These are phyloP conservation scores for Limanda limanda DNA, from an alignment of 2,113 vertebrate species.

Conservation along the genomic window DNA sequence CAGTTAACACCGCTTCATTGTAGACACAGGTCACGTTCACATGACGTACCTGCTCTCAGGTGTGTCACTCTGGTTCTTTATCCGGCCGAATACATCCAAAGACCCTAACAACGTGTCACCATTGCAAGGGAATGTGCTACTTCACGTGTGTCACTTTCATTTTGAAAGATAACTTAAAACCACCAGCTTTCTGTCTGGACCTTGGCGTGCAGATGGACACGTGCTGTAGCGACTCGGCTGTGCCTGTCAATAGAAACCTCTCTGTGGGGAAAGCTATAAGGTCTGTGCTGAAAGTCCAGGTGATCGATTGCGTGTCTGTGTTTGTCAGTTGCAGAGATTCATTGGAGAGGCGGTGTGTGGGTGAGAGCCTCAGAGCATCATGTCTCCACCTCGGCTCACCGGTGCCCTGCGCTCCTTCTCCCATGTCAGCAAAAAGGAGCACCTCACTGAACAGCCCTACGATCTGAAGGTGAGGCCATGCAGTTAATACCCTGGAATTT, in stretches of 20 bases:
- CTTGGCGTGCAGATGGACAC: not conserved
- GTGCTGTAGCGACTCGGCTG: not conserved
- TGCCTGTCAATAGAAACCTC: not conserved
- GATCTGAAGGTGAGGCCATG: constrained; percentile 88
- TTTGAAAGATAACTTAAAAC: not conserved
- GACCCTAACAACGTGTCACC: no score
- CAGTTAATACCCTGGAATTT: no score
- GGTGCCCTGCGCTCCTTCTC: constrained; percentile 96
- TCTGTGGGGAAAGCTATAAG: not conserved
- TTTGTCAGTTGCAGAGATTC: not conserved
- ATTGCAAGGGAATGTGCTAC: not conserved
- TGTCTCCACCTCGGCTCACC: constrained; percentile 96
- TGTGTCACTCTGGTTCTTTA: not conserved
- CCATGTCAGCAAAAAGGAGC: constrained; percentile 93
- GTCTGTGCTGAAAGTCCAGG: not conserved
- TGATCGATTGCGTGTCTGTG: not conserved
- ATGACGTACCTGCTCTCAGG: not conserved
- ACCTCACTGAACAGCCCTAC: constrained; percentile 85
- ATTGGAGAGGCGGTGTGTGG: constrained; percentile 51
- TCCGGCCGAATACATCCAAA: not conserved
- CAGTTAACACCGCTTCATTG: not conserved
- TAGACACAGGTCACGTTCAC: not conserved
- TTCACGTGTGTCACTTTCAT: not conserved
- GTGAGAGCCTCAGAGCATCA: constrained; percentile 81
- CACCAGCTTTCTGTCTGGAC: not conserved